phyloP scores from a whole-genome alignment of 2,113 vertebrate species.

The Gallinago paraguaiae region DNA sequence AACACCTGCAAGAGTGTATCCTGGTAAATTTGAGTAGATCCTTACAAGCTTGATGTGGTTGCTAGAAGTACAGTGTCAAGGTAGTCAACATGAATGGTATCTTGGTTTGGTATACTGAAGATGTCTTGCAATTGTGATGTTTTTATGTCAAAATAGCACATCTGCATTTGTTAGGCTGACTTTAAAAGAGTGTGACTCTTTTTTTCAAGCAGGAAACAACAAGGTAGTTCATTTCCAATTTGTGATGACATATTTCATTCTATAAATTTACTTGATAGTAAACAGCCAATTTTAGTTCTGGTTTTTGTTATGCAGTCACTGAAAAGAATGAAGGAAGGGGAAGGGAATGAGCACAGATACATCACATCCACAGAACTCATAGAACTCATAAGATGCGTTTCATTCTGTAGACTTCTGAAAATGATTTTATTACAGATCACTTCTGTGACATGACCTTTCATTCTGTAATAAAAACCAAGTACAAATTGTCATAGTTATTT shows the following conservation, averaged over 20 bases:
- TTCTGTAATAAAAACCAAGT: not conserved
- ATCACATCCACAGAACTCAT: not conserved
- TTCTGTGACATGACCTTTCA: not conserved
- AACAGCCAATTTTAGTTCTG: not conserved
- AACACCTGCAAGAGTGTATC: not conserved
- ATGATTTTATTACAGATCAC: not conserved
- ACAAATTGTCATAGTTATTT: not conserved
- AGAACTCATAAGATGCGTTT: not conserved
- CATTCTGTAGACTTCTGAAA: not conserved
- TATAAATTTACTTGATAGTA: not conserved
- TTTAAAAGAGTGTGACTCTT: not conserved
- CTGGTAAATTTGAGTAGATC: not conserved
- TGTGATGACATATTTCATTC: not conserved
- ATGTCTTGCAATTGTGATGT: not conserved
- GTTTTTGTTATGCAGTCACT: not conserved
- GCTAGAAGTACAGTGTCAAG: not conserved
- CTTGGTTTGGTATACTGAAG: not conserved
- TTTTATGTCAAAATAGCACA: not conserved
- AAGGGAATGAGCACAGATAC: not conserved
- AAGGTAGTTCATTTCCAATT: not conserved
- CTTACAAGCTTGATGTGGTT: not conserved
- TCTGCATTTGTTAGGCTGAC: not conserved
- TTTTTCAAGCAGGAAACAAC: not conserved
- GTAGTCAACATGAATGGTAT: not conserved
- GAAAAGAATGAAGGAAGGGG: not conserved